These are phyloP conservation scores for Poeciliopsis occidentalis DNA, from an alignment of 2,113 vertebrate species.

Conservation along the genomic window DNA sequence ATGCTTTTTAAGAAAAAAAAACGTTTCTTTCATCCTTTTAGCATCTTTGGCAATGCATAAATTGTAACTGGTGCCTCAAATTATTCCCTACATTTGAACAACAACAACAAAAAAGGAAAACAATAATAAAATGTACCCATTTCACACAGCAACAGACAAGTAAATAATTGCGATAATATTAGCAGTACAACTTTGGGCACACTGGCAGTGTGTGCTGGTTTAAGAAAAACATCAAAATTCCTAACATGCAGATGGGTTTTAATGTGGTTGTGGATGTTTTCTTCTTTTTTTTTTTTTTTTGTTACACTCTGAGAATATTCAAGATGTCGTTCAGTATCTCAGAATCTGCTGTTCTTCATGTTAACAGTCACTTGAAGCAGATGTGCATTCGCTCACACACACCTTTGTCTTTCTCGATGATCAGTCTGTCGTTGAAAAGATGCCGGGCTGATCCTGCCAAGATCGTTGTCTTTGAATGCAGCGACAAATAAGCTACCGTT, in stretches of 20 bases:
- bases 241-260: neutral
- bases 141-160: neutral
- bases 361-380: slow-evolving; percentile 30
- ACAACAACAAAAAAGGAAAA: neutral
- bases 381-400: slow-evolving; percentile 45
- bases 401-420: slow-evolving; percentile 40
- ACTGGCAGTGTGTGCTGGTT: neutral
- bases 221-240: neutral
- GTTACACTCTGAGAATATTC: neutral
- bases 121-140: slow-evolving; percentile 1
- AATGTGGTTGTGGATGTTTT: neutral
- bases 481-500: neutral
- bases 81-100: neutral
- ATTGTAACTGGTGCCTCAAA: neutral
- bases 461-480: slow-evolving; percentile 62
- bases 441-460: slow-evolving; percentile 39
- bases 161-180: neutral
- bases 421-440: slow-evolving; percentile 10
- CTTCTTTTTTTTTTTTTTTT: no score
- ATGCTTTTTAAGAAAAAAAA: neutral
- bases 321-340: neutral
- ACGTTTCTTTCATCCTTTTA: neutral
- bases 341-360: slow-evolving; percentile 26
- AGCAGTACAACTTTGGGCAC: neutral
- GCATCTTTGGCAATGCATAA: neutral